phyloP scores from a whole-genome alignment of 1,140 invertebrate genomes.

The Colletes gigas region DNA sequence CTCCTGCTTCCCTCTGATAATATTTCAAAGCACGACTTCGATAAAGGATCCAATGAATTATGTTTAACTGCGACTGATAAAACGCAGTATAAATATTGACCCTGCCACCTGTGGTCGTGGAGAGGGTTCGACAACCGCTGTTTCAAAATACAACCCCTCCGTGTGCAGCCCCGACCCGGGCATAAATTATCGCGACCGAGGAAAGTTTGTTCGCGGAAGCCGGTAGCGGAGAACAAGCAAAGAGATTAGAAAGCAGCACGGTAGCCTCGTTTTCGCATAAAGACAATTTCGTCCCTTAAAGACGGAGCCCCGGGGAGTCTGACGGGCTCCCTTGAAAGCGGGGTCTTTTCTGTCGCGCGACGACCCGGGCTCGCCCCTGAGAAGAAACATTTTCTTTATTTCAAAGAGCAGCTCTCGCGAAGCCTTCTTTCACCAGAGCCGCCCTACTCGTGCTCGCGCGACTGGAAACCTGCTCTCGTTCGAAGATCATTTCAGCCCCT shows the following conservation, averaged over 20 bases:
- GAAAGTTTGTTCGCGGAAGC: not conserved
- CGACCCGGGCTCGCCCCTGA: not conserved
- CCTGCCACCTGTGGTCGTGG: too few species aligned
- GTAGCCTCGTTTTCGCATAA: conserved; percentile 23
- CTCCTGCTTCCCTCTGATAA: too few species aligned
- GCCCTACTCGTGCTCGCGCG: conserved; percentile 7
- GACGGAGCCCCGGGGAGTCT: not conserved
- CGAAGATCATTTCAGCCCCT: conserved; percentile 3
- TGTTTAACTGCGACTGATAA: too few species aligned
- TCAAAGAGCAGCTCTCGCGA: conserved; percentile 21
- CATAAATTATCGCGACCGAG: conserved; percentile 21
- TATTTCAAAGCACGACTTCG: too few species aligned
- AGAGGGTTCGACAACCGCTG: too few species aligned
- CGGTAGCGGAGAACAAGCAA: not conserved
- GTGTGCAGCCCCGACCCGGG: too few species aligned
- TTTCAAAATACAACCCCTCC: too few species aligned
- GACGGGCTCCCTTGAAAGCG: conserved; percentile 5
- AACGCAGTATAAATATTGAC: too few species aligned
- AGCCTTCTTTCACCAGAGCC: conserved; percentile 7
- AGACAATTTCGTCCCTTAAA: conserved; percentile 17
- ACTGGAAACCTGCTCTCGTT: conserved; percentile 10
- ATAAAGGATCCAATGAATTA: too few species aligned
- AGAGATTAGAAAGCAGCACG: conserved; percentile 23
- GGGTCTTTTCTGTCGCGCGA: not conserved
- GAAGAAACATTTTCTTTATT: conserved; percentile 25